phyloP scores from a whole-genome alignment of 2,888 invertebrate species.

The Cosmorhoe ocellata region DNA sequence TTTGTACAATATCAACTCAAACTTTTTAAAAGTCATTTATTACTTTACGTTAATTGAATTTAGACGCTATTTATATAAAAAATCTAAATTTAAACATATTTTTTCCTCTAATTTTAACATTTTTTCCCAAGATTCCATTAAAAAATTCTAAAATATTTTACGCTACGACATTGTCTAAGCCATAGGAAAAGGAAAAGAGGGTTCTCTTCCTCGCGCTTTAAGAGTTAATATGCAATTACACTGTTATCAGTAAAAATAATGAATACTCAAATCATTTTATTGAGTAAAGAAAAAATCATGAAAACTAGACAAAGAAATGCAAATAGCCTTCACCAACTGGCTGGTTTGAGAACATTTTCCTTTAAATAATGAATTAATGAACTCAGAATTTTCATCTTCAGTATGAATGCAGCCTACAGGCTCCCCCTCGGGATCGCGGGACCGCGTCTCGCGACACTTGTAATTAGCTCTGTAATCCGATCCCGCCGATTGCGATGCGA shows the following conservation, averaged over 20 bases:
- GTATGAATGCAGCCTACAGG: conserved; percentile 5
- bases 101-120: conserved; percentile 1
- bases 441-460: conserved; percentile 62
- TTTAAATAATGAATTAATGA: too few species aligned
- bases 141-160: conserved; percentile 25
- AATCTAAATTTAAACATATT: conserved; percentile 1
- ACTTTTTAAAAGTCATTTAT: too few species aligned
- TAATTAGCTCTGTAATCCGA: conserved; percentile 76
- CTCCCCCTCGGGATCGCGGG: conserved; percentile 18
- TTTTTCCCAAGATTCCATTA: conserved; percentile 20
- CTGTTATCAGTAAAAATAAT: neutral
- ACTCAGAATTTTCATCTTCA: too few species aligned
- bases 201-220: conserved; percentile 2
- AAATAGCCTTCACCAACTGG: too few species aligned
- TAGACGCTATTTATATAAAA: neutral
- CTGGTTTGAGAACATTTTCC: too few species aligned
- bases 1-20: too few species aligned
- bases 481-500: conserved; percentile 43
- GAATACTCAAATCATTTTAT: too few species aligned
- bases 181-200: conserved; percentile 20
- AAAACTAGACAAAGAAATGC: too few species aligned
- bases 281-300: too few species aligned
- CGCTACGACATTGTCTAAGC: conserved; percentile 16
- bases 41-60: too few species aligned
- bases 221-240: conserved; percentile 5